Conservation (phyloP, 30 jellyfish, hydroid and myxozoan species). For the Aurelia coerulea region DNA sequence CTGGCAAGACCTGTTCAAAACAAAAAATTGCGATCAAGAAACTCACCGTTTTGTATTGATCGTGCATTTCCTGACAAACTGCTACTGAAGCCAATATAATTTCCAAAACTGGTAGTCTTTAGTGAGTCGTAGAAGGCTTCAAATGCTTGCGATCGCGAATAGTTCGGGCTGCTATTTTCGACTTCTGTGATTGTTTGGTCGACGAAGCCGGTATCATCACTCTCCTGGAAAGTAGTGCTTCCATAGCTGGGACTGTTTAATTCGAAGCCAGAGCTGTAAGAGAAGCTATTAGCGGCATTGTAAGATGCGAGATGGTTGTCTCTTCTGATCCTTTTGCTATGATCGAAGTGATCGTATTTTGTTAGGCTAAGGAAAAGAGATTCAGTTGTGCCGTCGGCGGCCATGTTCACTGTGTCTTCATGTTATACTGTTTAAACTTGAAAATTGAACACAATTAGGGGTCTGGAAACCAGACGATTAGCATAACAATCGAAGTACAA, state of each 20-base stretch:
- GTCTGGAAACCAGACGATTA: conserved; percentile 70
- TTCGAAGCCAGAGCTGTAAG: conserved; percentile 92
- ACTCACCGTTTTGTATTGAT: conserved; percentile 75
- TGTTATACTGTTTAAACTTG: conserved; percentile 69
- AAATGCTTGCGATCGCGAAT: conserved; percentile 19
- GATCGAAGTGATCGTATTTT: conserved; percentile 41
- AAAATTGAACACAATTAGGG: conserved; percentile 29
- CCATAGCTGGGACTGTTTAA: conserved; percentile 49
- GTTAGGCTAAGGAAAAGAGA: conserved; percentile 69
- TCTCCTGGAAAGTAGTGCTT: conserved; percentile 39
- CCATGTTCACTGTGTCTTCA: conserved; percentile 54
- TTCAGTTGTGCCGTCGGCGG: conserved; percentile 76
- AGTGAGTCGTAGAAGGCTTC: conserved; percentile 58
- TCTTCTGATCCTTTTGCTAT: conserved; percentile 47
- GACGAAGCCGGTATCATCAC: conserved; percentile 56
- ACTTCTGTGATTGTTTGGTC: conserved; percentile 25
- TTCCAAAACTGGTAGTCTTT: conserved; percentile 28
- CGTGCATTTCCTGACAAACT: conserved; percentile 64
- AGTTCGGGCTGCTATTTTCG: not conserved
- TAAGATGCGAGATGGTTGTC: conserved; percentile 55
- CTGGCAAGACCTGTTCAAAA: conserved; percentile 50
- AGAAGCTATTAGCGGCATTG: conserved; percentile 67
- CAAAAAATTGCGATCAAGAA: not conserved
- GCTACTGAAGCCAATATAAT: conserved; percentile 54
- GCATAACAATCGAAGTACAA: conserved; percentile 48